Conservation (phyloP, 2,888 invertebrate species). For the Hirtodrosophila duncani region DNA sequence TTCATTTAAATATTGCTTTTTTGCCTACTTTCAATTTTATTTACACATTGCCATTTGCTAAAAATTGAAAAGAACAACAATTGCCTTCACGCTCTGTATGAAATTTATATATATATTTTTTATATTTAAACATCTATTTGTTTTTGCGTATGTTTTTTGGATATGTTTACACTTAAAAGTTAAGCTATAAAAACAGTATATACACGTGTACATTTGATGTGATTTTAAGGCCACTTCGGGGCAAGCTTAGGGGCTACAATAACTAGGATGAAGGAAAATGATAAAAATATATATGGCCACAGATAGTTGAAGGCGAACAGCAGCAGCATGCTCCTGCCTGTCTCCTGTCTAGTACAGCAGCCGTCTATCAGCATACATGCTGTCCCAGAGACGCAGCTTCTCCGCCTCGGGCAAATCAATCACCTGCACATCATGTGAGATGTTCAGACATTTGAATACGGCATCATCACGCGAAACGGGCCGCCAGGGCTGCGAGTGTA, state of each 20-base stretch:
- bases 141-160: conserved; percentile 5
- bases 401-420: conserved; percentile 77
- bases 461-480: conserved; percentile 58
- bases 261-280: conserved; percentile 21
- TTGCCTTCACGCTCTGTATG: conserved; percentile 20
- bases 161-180: conserved; percentile 36
- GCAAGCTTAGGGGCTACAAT: conserved; percentile 22
- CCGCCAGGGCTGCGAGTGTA: conserved; percentile 51
- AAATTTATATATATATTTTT: conserved; percentile 11
- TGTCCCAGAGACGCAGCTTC: conserved; percentile 75
- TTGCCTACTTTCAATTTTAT: conserved; percentile 6
- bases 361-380: conserved; percentile 66
- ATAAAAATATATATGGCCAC: conserved; percentile 9
- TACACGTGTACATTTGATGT: conserved; percentile 54
- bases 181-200: conserved; percentile 45
- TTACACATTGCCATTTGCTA: conserved; percentile 29
- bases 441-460: conserved; percentile 76
- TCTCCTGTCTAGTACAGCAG: conserved; percentile 54
- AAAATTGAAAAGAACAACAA: conserved; percentile 17
- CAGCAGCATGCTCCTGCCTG: too few species aligned
- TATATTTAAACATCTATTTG: conserved; percentile 5
- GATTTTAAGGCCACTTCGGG: conserved; percentile 50
- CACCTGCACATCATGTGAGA: conserved; percentile 75
- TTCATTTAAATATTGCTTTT: background rate
- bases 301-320: too few species aligned